Evolutionary conservation across 2,113 vertebrate species (phyloP).

Genomic region (Strix aluco): DNA sequence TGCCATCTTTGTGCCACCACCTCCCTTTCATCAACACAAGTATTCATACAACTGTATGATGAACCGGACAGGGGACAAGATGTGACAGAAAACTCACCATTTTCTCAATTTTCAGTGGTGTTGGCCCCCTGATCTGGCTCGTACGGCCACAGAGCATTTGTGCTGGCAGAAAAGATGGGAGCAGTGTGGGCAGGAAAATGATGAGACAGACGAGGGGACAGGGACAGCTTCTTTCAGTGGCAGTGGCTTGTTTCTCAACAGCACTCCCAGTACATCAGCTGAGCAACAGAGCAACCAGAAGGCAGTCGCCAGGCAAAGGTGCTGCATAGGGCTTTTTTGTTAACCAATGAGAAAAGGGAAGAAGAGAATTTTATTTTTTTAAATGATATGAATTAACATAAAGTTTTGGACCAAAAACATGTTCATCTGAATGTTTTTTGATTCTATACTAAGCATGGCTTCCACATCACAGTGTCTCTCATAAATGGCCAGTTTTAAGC

Average conservation of each 20-base stretch:
- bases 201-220: neutral
- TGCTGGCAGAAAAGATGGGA: too few species aligned
- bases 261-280: neutral
- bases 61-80: fast-evolving
- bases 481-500: neutral
- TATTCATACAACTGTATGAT: fast-evolving
- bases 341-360: neutral
- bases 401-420: neutral
- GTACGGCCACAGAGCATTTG: neutral
- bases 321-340: neutral
- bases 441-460: neutral
- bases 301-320: neutral
- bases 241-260: neutral
- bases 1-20: neutral
- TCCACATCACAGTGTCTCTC: neutral
- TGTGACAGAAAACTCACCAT: neutral
- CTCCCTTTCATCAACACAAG: neutral
- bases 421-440: neutral
- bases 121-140: neutral
- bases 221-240: neutral
- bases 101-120: neutral
- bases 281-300: neutral
- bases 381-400: neutral
- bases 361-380: neutral
- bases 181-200: neutral